These are phyloP conservation scores for Protonemura montana DNA, from an alignment of 2,888 invertebrate genomes.

Conservation along the genomic window DNA sequence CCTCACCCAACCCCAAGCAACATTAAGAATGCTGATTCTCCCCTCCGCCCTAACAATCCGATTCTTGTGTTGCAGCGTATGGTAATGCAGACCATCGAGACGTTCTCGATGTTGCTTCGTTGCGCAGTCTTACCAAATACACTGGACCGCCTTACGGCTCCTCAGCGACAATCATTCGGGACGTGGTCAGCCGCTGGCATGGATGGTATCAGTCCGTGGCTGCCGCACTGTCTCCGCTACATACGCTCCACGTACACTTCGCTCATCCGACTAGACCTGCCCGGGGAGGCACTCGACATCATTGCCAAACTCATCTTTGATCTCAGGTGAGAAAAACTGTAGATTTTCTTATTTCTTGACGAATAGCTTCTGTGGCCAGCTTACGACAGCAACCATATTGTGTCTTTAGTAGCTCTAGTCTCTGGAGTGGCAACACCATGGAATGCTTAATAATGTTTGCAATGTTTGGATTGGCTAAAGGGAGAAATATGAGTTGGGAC, in stretches of 20 bases:
- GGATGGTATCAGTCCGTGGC: slow-evolving; percentile 67
- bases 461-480: too few species aligned
- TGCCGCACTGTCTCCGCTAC: slow-evolving; percentile 81
- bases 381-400: too few species aligned
- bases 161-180: slow-evolving; percentile 60
- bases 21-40: not conserved
- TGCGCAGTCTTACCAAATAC: slow-evolving; percentile 75
- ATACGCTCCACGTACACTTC: slow-evolving; percentile 82
- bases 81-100: slow-evolving; percentile 78
- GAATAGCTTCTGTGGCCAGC: too few species aligned
- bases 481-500: too few species aligned
- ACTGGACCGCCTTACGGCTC: slow-evolving; percentile 58
- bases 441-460: too few species aligned
- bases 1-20: too few species aligned
- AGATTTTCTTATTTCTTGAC: too few species aligned
- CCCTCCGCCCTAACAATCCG: not conserved
- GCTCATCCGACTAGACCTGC: slow-evolving; percentile 84
- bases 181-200: slow-evolving; percentile 60
- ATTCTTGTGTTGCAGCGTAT: slow-evolving; percentile 67
- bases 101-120: slow-evolving; percentile 77
- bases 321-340: slow-evolving; percentile 64
- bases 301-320: slow-evolving; percentile 87
- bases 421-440: too few species aligned
- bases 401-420: too few species aligned
- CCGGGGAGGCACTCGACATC: slow-evolving; percentile 85